Conservation (phyloP, 2,888 invertebrate genomes). For the Papilio gigon region DNA sequence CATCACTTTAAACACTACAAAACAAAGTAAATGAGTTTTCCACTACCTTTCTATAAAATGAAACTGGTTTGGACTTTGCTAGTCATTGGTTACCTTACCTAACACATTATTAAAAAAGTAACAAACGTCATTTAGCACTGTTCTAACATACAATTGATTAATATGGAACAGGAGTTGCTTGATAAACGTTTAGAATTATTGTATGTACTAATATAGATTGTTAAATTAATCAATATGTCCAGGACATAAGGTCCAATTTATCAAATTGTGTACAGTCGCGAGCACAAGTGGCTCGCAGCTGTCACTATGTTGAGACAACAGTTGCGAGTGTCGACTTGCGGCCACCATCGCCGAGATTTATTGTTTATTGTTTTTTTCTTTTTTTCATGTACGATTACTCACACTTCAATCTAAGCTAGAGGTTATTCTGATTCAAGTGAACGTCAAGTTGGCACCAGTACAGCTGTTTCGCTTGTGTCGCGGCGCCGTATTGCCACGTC, state of each 20-base stretch:
- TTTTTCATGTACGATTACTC: conserved; percentile 47
- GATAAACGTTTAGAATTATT: neutral
- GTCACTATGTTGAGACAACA: conserved; percentile 79
- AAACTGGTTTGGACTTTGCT: neutral
- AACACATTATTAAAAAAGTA: neutral
- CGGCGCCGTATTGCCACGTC: conserved; percentile 30
- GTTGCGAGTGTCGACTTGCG: conserved; percentile 73
- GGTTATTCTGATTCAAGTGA: conserved; percentile 48
- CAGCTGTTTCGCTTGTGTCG: conserved; percentile 47
- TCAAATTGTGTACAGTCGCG: conserved; percentile 44
- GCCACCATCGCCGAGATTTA: conserved; percentile 67
- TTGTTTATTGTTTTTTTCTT: conserved; percentile 66
- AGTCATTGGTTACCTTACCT: too few relatives aligned
- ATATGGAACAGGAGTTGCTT: neutral
- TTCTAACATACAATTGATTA: neutral
- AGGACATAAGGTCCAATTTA: conserved; percentile 54
- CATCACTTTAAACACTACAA: neutral
- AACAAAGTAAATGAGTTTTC: neutral
- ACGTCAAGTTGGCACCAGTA: conserved; percentile 46
- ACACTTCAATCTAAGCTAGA: conserved; percentile 45
- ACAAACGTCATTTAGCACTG: neutral
- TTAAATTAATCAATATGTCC: conserved; percentile 42
- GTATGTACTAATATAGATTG: neutral
- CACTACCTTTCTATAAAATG: neutral
- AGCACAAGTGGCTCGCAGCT: conserved; percentile 76